Conservation (phyloP, 2,113 vertebrate species). For the Thamnaconus septentrionalis region DNA sequence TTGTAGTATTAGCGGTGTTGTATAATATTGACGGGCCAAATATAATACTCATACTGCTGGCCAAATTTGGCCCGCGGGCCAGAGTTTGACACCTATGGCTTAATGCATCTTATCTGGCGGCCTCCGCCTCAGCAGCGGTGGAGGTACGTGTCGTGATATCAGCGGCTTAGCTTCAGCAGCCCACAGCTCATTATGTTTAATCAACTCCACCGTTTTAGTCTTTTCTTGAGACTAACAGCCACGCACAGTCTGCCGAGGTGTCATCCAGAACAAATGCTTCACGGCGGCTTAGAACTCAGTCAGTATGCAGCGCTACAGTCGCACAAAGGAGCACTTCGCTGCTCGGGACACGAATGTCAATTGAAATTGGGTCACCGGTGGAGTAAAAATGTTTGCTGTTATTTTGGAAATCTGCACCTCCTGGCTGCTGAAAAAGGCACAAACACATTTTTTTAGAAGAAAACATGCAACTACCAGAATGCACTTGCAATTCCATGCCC, state of each 20-base stretch:
- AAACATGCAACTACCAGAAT: too few relatives aligned
- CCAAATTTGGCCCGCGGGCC: too few relatives aligned
- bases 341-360: not conserved
- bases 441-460: too few relatives aligned
- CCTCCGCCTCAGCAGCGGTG: too few relatives aligned
- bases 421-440: too few relatives aligned
- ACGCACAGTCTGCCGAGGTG: not conserved
- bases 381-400: not conserved
- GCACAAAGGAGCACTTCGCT: slow-evolving; percentile 11
- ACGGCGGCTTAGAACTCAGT: slow-evolving; percentile 20
- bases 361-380: slow-evolving; percentile 7
- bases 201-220: not conserved
- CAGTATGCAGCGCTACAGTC: slow-evolving; percentile 5
- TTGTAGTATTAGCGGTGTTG: too few relatives aligned
- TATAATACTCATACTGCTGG: too few relatives aligned
- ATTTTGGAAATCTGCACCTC: too few relatives aligned
- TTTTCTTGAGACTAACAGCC: not conserved
- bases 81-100: too few relatives aligned
- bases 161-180: slow-evolving; percentile 6
- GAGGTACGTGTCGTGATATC: not conserved
- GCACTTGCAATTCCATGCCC: too few relatives aligned
- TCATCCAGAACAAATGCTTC: not conserved
- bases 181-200: slow-evolving; percentile 25
- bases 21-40: too few relatives aligned
- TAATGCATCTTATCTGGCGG: too few relatives aligned